Conservation (phyloP, 1,140 invertebrate genomes). For the Drosophila orena region DNA sequence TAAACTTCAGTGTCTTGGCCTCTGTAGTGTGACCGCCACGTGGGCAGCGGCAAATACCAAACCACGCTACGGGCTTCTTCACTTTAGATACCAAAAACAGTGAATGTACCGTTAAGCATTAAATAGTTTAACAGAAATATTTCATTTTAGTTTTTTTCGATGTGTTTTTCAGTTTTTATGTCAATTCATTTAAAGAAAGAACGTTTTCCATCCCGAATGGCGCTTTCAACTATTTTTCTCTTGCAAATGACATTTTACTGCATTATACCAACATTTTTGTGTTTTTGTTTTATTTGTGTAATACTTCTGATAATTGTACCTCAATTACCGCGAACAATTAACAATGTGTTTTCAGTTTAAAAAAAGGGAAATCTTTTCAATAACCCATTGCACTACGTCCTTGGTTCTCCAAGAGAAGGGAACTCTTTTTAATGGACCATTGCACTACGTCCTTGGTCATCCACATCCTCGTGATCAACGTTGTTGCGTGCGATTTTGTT, state of each 20-base stretch:
- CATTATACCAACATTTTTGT: no score
- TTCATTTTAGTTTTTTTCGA: no score
- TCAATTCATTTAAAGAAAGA: no score
- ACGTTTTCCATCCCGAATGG: no score
- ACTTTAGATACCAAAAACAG: neutral
- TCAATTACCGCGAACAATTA: no score
- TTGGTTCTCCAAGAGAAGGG: constrained; percentile 1
- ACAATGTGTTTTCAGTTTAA: neutral
- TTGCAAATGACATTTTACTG: no score
- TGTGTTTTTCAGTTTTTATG: no score
- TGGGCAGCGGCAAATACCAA: neutral
- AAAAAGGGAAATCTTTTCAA: neutral
- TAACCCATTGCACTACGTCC: constrained; percentile 12
- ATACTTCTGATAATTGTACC: no score
- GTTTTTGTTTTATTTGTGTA: no score
- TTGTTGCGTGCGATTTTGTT: constrained; percentile 64
- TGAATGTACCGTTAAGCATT: neutral
- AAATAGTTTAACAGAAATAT: no score
- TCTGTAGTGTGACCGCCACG: constrained; percentile 1
- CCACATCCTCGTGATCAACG: constrained; percentile 54
- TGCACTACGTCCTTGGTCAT: constrained; percentile 7
- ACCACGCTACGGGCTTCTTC: neutral
- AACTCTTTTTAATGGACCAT: constrained; percentile 28
- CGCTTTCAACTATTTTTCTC: no score
- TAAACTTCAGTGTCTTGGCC: constrained; percentile 2